Conservation (phyloP, 2,888 invertebrate genomes). For the Eupelmus urozonus region DNA sequence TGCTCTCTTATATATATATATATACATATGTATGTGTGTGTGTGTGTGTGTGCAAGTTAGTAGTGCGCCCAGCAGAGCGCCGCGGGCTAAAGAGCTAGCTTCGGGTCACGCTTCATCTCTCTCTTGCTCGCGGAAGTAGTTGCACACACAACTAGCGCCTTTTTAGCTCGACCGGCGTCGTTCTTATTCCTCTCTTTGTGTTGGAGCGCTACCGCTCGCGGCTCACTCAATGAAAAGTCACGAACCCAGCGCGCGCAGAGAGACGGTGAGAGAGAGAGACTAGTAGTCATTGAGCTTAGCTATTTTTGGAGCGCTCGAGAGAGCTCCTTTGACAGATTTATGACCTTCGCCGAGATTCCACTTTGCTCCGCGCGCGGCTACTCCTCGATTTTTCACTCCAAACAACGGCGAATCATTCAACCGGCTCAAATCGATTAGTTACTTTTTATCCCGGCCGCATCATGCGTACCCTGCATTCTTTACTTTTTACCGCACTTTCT, state of each 20-base stretch:
- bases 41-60: no score
- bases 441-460: background rate
- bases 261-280: no score
- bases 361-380: background rate
- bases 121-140: background rate
- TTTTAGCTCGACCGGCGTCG: background rate
- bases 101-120: no score
- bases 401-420: constrained; percentile 25
- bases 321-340: constrained; percentile 11
- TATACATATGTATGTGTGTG: no score
- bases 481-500: no score
- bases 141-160: no score
- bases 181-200: background rate
- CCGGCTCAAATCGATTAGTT: background rate
- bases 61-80: no score
- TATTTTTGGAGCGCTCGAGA: constrained; percentile 13
- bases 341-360: background rate
- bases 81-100: no score
- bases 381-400: background rate
- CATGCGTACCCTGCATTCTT: no score
- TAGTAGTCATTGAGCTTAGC: background rate
- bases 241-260: background rate
- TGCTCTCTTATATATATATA: background rate
- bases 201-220: background rate
- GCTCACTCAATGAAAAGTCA: constrained; percentile 17